phyloP scores from a whole-genome alignment of 2,888 invertebrate genomes.

The Agrotis segetum region DNA sequence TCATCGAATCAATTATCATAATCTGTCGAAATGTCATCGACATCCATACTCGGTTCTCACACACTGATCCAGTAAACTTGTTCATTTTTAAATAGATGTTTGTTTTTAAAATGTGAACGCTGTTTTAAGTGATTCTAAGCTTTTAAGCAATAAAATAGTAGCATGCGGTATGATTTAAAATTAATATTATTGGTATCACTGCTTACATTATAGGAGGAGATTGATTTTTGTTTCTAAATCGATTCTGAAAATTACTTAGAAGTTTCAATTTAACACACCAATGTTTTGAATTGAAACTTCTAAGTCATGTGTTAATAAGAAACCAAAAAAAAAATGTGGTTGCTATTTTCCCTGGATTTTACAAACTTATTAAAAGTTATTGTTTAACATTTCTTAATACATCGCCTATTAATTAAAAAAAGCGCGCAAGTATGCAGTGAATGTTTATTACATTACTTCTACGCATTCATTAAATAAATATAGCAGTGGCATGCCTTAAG shows the following conservation, averaged over 20 bases:
- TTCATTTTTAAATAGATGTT: slow-evolving; percentile 37
- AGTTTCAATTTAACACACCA: no score
- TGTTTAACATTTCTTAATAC: slow-evolving; percentile 8
- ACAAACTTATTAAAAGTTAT: neutral
- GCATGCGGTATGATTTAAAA: neutral
- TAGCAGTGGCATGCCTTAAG: slow-evolving; percentile 1
- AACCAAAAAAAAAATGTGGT: no score
- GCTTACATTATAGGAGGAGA: no score
- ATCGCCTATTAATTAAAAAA: slow-evolving; percentile 19
- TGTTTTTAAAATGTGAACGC: slow-evolving; percentile 24
- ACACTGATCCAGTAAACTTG: slow-evolving; percentile 63
- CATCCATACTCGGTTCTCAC: slow-evolving; percentile 48
- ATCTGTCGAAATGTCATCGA: slow-evolving; percentile 63
- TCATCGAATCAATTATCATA: slow-evolving; percentile 69
- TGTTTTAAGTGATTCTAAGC: neutral
- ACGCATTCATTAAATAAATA: slow-evolving; percentile 29
- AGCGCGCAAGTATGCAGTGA: neutral
- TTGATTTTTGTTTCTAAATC: no score
- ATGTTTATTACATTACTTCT: slow-evolving; percentile 34
- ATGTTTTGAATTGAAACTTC: no score
- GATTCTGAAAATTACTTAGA: no score
- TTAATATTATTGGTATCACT: neutral
- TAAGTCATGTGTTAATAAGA: no score
- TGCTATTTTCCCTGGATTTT: neutral
- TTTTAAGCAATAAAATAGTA: neutral